A percentile compares a stretch with the other conserved stretches of the same genome.
Conservation (phyloP, 2,113 vertebrate genomes). For the Myotis brandtii region DNA sequence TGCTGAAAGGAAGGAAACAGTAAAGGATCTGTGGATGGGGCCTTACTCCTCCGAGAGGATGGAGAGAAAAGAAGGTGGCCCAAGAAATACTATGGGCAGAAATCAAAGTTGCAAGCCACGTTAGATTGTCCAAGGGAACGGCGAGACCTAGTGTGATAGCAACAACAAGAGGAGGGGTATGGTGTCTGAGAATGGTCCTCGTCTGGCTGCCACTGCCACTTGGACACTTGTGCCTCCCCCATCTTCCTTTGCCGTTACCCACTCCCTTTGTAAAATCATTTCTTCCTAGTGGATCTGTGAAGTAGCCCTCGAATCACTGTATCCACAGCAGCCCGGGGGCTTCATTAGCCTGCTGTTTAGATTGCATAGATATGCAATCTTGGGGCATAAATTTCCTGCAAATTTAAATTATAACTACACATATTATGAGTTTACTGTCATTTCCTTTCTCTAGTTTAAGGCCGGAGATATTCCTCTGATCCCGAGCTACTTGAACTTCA, state of each 20-base stretch:
- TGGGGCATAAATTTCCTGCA: neutral
- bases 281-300: neutral
- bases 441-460: neutral
- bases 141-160: neutral
- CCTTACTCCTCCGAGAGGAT: neutral
- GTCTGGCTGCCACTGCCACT: too few relatives aligned
- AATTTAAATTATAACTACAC: neutral
- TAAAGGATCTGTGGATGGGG: neutral
- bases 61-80: neutral
- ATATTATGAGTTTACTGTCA: neutral
- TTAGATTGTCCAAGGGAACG: neutral
- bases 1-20: neutral
- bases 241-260: neutral
- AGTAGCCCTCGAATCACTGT: neutral
- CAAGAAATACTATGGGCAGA: neutral
- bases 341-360: neutral
- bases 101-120: neutral
- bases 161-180: neutral
- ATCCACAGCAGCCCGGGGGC: neutral
- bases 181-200: neutral
- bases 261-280: neutral
- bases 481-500: neutral
- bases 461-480: neutral
- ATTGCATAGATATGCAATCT: neutral
- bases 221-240: neutral